A percentile compares a stretch with the other conserved stretches of the same genome.
These are phyloP conservation scores for Pontoporia blainvillei DNA, from an alignment of 2,113 vertebrate genomes.

Conservation along the genomic window DNA sequence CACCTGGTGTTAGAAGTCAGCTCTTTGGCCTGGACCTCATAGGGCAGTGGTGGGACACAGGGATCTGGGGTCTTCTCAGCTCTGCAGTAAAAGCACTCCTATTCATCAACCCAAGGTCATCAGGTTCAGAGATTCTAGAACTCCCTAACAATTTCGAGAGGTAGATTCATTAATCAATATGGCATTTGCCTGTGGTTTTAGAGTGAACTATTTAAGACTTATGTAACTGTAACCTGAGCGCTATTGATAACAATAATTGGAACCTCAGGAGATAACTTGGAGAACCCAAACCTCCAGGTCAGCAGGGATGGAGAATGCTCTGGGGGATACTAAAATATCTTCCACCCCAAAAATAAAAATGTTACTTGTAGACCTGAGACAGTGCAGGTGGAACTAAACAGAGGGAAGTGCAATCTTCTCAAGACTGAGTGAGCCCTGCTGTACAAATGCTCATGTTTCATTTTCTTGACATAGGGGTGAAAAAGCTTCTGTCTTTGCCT, in stretches of 20 bases:
- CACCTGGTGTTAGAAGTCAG: not conserved
- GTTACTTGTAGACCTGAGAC: not conserved
- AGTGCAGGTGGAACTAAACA: not conserved
- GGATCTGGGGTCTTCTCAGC: not conserved
- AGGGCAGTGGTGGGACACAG: rapidly evolving
- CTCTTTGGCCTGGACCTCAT: not conserved
- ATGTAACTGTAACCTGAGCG: not conserved
- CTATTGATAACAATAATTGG: not conserved
- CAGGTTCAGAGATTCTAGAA: not conserved
- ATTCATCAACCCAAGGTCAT: not conserved
- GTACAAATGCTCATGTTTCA: too few species aligned
- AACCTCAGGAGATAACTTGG: not conserved
- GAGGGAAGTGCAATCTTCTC: not conserved
- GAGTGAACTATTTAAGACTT: not conserved
- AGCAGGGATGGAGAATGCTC: not conserved
- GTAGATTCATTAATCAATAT: not conserved
- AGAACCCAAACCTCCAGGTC: not conserved
- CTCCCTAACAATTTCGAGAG: not conserved
- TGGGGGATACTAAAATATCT: not conserved
- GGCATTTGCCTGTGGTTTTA: not conserved
- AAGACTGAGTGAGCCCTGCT: not conserved
- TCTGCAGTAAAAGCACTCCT: not conserved
- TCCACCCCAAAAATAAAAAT: not conserved
- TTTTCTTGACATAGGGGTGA: not conserved
- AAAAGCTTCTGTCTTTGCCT: not conserved